These are phyloP conservation scores for Menidia menidia DNA, from an alignment of 2,797 vertebrate species.

Conservation along the genomic window DNA sequence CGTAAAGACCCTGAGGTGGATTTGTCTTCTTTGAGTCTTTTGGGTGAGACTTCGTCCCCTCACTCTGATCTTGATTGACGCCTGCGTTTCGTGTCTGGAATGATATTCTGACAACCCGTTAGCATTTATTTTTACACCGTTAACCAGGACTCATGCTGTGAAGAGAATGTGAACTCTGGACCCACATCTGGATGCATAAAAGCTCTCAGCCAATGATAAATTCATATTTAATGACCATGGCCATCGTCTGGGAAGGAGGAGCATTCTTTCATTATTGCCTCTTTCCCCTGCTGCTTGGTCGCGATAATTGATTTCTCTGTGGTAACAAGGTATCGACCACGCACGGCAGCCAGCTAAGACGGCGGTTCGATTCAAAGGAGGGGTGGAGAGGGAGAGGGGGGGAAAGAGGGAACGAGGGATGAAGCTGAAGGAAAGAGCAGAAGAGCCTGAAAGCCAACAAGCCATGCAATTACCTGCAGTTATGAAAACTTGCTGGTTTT, in stretches of 20 bases:
- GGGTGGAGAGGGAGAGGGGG: constrained; percentile 43
- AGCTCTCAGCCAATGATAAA: constrained; percentile 76
- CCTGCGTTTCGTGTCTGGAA: constrained; percentile 6
- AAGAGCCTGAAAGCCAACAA: constrained; percentile 58
- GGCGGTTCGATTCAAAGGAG: constrained; percentile 76
- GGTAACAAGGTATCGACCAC: constrained; percentile 88
- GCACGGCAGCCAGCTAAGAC: constrained; percentile 74
- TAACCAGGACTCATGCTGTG: constrained; percentile 54
- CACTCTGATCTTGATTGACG: constrained; percentile 2
- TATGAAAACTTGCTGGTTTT: constrained; percentile 37
- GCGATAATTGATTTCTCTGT: constrained; percentile 86
- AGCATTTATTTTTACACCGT: constrained; percentile 45
- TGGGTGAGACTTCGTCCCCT: background rate
- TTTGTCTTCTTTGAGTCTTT: constrained; percentile 8
- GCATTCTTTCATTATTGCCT: constrained; percentile 83
- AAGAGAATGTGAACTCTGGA: constrained; percentile 56
- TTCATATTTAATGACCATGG: constrained; percentile 82
- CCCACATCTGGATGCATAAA: constrained; percentile 65
- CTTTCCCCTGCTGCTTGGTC: constrained; percentile 79
- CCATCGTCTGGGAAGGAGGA: constrained; percentile 79
- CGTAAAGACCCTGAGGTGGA: constrained; percentile 10
- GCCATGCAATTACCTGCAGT: constrained; percentile 68
- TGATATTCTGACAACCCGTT: constrained; percentile 38
- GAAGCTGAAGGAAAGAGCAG: constrained; percentile 44
- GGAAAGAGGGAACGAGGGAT: constrained; percentile 28